These are phyloP conservation scores for Monopterus albus DNA, from an alignment of 2,113 vertebrate species.

Conservation along the genomic window DNA sequence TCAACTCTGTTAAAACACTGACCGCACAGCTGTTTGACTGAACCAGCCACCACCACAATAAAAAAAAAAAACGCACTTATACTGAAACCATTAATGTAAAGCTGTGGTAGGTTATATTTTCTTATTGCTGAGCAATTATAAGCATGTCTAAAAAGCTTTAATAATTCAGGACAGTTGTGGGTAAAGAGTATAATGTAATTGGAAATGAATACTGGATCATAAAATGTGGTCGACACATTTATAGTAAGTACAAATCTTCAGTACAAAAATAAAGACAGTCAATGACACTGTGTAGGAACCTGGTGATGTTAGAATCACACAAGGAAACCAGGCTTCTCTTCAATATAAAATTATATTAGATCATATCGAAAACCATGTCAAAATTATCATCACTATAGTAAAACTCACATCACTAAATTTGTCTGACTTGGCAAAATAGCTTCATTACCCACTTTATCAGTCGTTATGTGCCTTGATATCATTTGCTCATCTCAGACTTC, in stretches of 20 bases:
- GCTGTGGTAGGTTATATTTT: too few species aligned
- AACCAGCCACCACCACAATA: too few species aligned
- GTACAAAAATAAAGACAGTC: too few species aligned
- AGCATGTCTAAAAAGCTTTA: background rate
- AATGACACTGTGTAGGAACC: too few species aligned
- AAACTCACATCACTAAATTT: background rate
- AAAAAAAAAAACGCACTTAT: too few species aligned
- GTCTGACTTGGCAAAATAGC: background rate
- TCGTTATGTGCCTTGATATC: background rate
- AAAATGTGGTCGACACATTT: background rate
- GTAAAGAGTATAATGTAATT: background rate
- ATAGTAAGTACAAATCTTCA: too few species aligned
- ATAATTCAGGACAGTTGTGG: background rate
- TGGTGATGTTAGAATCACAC: background rate
- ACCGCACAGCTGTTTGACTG: too few species aligned
- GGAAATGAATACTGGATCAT: background rate
- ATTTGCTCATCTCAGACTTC: conserved; percentile 20
- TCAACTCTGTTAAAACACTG: too few species aligned
- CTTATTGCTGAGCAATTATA: background rate
- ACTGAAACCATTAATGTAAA: too few species aligned
- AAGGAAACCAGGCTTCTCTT: background rate
- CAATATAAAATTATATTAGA: background rate
- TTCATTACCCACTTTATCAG: conserved; percentile 8
- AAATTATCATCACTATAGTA: background rate
- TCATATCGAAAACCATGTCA: too few species aligned